Evolutionary conservation across 2,888 invertebrate species (phyloP).

Genomic region (Xiphydria camelus): DNA sequence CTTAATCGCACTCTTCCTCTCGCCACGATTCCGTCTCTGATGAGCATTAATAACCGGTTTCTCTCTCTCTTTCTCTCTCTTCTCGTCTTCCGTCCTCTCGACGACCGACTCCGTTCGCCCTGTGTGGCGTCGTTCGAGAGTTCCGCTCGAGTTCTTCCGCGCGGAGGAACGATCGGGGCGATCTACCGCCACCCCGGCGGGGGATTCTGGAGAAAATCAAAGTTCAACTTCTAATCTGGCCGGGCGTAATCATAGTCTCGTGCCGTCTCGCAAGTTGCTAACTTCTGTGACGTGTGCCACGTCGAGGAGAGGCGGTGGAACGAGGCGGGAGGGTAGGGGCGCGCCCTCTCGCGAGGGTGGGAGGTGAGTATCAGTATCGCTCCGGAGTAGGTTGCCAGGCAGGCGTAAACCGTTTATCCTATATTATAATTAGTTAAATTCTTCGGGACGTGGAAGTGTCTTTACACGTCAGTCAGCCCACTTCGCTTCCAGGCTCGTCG

Average conservation of each 20-base stretch:
- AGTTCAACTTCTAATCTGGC: constrained; percentile 42
- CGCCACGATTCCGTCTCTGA: no score
- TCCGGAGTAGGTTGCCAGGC: constrained; percentile 49
- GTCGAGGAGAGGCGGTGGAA: constrained; percentile 33
- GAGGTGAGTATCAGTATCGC: constrained; percentile 47
- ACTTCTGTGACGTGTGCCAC: constrained; percentile 53
- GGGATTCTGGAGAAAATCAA: constrained; percentile 31
- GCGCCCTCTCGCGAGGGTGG: constrained; percentile 22
- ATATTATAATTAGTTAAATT: constrained; percentile 58
- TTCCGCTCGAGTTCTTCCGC: no score
- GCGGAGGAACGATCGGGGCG: no score
- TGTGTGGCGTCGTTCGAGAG: not conserved
- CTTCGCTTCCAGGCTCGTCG: constrained; percentile 55
- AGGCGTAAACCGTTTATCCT: constrained; percentile 56
- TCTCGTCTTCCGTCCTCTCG: not conserved
- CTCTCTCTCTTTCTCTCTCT: not conserved
- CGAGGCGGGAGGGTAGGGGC: constrained; percentile 1
- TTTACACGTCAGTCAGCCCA: constrained; percentile 56
- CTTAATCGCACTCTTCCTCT: no score
- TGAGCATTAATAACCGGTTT: no score
- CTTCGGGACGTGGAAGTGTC: constrained; percentile 56
- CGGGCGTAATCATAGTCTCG: constrained; percentile 37
- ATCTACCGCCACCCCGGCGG: no score
- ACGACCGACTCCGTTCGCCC: not conserved
- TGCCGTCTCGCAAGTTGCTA: constrained; percentile 27